Conservation (phyloP, 2,797 vertebrate genomes). For the Natrix natrix region DNA sequence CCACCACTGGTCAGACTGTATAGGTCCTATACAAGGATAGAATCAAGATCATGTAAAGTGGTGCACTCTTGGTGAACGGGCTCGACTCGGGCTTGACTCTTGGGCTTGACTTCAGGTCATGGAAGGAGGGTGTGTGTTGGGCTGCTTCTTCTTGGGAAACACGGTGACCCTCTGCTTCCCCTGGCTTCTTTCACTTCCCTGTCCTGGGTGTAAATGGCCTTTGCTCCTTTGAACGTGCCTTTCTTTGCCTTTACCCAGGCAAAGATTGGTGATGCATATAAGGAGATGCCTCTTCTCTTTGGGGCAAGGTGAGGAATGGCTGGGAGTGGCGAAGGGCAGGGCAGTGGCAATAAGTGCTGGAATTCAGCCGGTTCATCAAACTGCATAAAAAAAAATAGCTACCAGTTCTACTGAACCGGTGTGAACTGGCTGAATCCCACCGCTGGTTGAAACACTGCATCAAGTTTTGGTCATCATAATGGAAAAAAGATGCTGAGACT, state of each 20-base stretch:
- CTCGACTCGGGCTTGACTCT: neutral
- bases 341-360: too few relatives aligned
- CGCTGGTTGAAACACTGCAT: neutral
- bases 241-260: neutral
- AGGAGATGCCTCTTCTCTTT: too few relatives aligned
- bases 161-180: neutral
- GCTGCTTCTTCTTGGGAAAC: neutral
- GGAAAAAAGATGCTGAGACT: neutral
- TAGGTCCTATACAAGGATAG: neutral
- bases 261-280: neutral
- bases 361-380: too few relatives aligned
- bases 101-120: too few relatives aligned
- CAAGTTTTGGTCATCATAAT: neutral
- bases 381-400: too few relatives aligned
- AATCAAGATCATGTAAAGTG: neutral
- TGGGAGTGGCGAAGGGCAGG: rapidly evolving
- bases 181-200: neutral
- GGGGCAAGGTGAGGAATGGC: too few relatives aligned
- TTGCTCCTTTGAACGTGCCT: neutral
- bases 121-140: too few relatives aligned
- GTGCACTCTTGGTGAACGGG: neutral
- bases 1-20: too few relatives aligned
- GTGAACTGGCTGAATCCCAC: too few relatives aligned
- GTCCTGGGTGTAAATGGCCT: too few relatives aligned
- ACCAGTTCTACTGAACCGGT: too few relatives aligned